Conservation (phyloP, 2,888 invertebrate genomes). For the Dorcus parallelipipedus region DNA sequence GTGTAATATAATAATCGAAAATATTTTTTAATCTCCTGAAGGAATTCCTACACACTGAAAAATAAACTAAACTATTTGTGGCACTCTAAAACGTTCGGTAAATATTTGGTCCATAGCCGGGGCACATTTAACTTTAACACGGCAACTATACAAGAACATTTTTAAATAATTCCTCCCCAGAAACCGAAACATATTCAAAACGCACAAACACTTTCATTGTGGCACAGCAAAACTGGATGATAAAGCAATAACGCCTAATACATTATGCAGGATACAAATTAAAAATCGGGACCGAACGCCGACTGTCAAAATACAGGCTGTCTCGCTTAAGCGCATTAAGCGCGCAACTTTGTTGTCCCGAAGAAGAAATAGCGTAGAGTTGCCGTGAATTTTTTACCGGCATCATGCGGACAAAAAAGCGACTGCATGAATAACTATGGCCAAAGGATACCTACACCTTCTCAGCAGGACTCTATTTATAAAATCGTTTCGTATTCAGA, state of each 20-base stretch:
- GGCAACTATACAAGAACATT: constrained; percentile 3
- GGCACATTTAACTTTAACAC: neutral
- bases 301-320: neutral
- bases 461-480: constrained; percentile 23
- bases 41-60: neutral
- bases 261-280: constrained; percentile 25
- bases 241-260: constrained; percentile 22
- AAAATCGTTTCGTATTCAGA: constrained; percentile 22
- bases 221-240: constrained; percentile 14
- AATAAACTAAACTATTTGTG: neutral
- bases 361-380: constrained; percentile 7
- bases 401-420: constrained; percentile 19
- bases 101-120: neutral
- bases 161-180: constrained; percentile 17
- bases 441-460: constrained; percentile 23
- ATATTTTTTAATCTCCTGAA: no score
- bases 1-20: no score
- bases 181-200: constrained; percentile 15
- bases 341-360: no score
- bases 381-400: constrained; percentile 15
- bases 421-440: constrained; percentile 20
- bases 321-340: neutral
- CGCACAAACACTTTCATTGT: constrained; percentile 15
- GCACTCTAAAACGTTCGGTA: neutral
- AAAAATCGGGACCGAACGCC: constrained; percentile 13